Conservation (phyloP, 2,888 invertebrate genomes). For the Alloscopus bannaensis region DNA sequence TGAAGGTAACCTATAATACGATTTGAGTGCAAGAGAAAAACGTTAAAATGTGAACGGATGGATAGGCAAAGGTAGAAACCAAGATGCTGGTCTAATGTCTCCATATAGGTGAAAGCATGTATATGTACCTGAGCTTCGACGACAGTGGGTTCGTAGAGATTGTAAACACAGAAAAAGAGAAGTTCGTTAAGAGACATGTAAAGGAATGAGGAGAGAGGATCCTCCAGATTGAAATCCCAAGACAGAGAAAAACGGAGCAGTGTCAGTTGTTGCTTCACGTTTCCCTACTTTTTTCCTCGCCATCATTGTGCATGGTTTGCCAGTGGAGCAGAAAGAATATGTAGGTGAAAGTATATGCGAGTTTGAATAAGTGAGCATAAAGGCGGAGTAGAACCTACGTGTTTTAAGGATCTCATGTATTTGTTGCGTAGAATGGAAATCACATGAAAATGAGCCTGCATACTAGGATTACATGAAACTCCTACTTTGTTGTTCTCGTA, state of each 20-base stretch:
- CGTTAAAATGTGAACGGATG: too few species aligned
- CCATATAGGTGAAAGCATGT: too few species aligned
- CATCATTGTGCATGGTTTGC: not conserved
- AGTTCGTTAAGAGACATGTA: constrained; percentile 4
- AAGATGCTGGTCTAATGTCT: too few species aligned
- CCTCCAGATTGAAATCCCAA: constrained; percentile 50
- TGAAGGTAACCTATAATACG: too few species aligned
- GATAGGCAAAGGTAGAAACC: too few species aligned
- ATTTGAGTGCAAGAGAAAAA: too few species aligned
- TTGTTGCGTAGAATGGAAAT: constrained; percentile 41
- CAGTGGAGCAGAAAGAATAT: not conserved
- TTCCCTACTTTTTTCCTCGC: constrained; percentile 29
- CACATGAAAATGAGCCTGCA: constrained; percentile 51
- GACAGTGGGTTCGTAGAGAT: too few species aligned
- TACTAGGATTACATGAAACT: constrained; percentile 22
- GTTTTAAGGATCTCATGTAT: constrained; percentile 17
- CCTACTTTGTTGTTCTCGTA: constrained; percentile 22
- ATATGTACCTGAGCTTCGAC: too few species aligned
- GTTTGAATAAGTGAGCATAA: constrained; percentile 22
- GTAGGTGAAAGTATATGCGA: not conserved
- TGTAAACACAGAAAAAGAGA: too few species aligned
- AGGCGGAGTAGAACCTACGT: constrained; percentile 1
- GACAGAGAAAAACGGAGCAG: constrained; percentile 28
- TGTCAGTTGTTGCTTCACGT: constrained; percentile 60
- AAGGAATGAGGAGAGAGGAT: constrained; percentile 12